These are phyloP conservation scores for Meloidogyne chitwoodi DNA, from an alignment of 1,140 invertebrate genomes.

Conservation along the genomic window DNA sequence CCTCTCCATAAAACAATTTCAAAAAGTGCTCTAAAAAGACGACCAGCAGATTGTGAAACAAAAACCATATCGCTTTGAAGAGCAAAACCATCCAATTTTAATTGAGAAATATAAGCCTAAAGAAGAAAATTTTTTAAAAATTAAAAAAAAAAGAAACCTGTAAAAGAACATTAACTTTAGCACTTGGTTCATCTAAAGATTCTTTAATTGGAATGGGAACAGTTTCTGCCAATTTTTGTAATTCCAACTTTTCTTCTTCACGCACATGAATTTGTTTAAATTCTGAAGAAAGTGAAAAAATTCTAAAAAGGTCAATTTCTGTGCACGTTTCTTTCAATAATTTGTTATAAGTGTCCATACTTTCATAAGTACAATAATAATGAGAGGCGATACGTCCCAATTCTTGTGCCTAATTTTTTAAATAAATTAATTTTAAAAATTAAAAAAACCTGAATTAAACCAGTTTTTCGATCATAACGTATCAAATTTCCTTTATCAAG, in stretches of 20 bases:
- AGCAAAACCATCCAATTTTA: conserved; percentile 96
- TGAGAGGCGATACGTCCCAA: conserved; percentile 93
- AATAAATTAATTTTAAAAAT: conserved; percentile 23
- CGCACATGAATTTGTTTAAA: conserved; percentile 87
- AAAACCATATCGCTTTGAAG: conserved; percentile 99
- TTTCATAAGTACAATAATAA: conserved; percentile 94
- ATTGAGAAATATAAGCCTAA: conserved; percentile 95
- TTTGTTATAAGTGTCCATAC: conserved; percentile 93
- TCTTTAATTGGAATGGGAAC: conserved; percentile 99
- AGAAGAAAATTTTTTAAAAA: conserved; percentile 61
- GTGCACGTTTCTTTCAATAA: conserved; percentile 89
- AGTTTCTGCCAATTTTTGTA: conserved; percentile 91
- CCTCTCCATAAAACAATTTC: conserved; percentile 84
- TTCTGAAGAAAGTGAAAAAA: conserved; percentile 93
- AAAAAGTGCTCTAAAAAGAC: conserved; percentile 91
- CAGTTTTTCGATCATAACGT: conserved; percentile 91
- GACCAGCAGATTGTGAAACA: conserved; percentile 91
- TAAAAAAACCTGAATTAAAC: conserved; percentile 72
- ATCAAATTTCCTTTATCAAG: conserved; percentile 85
- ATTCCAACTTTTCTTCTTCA: conserved; percentile 94
- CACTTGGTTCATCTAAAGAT: conserved; percentile 93
- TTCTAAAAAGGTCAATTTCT: conserved; percentile 96
- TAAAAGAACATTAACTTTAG: conserved; percentile 69
- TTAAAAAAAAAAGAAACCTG: conserved; percentile 37
- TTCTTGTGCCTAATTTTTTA: conserved; percentile 70